Base-by-base conservation (phyloP, 2,888 invertebrate genomes). In the Eurois occulta region DNA sequence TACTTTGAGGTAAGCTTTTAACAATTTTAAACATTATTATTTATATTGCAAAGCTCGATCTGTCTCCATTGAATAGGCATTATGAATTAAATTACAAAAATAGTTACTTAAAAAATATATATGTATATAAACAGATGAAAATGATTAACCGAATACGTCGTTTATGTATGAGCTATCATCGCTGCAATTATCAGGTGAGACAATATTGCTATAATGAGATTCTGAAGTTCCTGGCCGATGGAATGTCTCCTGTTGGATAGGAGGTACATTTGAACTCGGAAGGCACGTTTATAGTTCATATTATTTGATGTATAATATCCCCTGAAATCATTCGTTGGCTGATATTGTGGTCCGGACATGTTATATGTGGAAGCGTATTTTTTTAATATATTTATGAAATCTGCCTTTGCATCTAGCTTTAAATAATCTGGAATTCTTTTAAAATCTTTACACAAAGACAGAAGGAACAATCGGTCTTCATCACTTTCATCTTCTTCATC, bases 151-250 rank as follows among this genome's bases (percentile, higher is more conserved):
- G 69, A 77, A 73, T 77, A 73, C 52, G 73, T 73, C 73, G 60
- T 73, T 69, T 67, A 67, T 67, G 67, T 73, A 78, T 69, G 72
- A 69, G 65, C 66, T 65, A 70, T 78, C 70, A 78, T 78, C 73
- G 74, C 78, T 78, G 78, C 69, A 78, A 78, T 74, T 66, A 66
- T 78, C 70, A 74, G 68, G 74, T 78, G 78, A 78, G 78, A 66
- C 78, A 78, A 78, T 78, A 74, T 78, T 78, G 69, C 78, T 78
- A 60, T 78, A 78, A 65, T 78, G 78, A 66, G 78, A 78, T 78
- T 78, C 74, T 74, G 70, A 70, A 78, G 78, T 74, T 78, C 58
- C 70, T 74, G 78, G 78, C 69, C 66, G 78, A 74, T 38, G 58
- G 46, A 78, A 78, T 69, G 77, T 73, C 77, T 78, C 77, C 77